These are phyloP conservation scores for Chorisops tibialis DNA, from an alignment of 2,888 invertebrate species.

Conservation along the genomic window DNA sequence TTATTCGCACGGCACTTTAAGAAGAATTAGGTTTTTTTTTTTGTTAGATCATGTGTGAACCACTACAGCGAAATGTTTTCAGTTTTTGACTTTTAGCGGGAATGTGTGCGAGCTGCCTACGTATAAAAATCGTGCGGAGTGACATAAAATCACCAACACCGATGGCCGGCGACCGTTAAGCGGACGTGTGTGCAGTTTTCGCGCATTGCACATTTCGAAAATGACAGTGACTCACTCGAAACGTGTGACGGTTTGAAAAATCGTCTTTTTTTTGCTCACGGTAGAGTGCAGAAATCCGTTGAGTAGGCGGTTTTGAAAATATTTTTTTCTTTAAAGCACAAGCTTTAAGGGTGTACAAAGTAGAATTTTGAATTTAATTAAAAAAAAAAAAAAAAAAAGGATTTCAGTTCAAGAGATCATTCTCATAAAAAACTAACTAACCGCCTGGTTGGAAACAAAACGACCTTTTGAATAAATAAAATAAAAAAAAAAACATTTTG, in stretches of 20 bases:
- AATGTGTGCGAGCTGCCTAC: slow-evolving; percentile 9
- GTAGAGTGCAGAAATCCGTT: not conserved
- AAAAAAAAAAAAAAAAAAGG: no score
- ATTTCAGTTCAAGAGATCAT: no score
- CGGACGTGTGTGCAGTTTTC: not conserved
- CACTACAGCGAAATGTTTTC: not conserved
- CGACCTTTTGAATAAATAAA: slow-evolving; percentile 8
- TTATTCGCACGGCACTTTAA: no score
- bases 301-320: slow-evolving; percentile 25
- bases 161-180: not conserved
- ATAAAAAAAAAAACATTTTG: not conserved
- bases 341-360: no score
- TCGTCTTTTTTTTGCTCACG: not conserved
- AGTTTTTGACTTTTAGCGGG: slow-evolving; percentile 1
- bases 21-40: not conserved
- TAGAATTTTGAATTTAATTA: no score
- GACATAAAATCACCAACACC: slow-evolving; percentile 21
- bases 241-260: slow-evolving; percentile 21
- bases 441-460: not conserved
- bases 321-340: no score
- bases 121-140: not conserved
- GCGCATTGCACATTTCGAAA: slow-evolving; percentile 17
- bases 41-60: slow-evolving; percentile 5
- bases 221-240: slow-evolving; percentile 29
- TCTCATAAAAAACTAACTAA: no score